Percentiles rank a stretch among this genome's conserved stretches.
Evolutionary conservation across 2,113 vertebrate genomes (phyloP).

Genomic region (Pseudopipra pipra): DNA sequence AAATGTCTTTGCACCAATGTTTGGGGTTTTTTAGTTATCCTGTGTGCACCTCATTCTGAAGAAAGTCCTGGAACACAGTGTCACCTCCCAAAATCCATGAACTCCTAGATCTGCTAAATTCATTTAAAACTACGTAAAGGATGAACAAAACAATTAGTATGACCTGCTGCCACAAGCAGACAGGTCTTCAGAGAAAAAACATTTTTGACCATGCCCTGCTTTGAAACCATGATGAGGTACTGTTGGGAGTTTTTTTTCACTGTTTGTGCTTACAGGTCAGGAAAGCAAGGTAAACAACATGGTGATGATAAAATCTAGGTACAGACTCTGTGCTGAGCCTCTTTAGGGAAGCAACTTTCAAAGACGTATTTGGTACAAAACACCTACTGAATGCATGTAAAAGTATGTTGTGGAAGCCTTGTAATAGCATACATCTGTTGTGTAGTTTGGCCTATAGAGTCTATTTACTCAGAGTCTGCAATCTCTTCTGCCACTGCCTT

Average conservation of each 20-base stretch:
- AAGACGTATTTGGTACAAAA: background rate
- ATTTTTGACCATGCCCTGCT: background rate
- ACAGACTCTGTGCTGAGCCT: fast-evolving
- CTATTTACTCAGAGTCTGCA: background rate
- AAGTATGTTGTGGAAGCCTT: background rate
- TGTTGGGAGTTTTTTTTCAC: background rate
- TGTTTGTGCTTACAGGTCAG: background rate
- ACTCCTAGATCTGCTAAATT: background rate
- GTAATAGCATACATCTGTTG: background rate
- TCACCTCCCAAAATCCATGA: background rate
- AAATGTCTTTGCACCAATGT: background rate
- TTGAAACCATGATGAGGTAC: background rate
- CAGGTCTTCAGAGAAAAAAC: background rate
- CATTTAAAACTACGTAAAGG: background rate
- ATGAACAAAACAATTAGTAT: background rate
- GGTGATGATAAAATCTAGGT: background rate
- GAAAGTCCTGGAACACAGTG: background rate
- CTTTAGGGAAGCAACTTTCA: background rate
- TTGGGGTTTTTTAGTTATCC: background rate
- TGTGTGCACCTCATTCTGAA: background rate
- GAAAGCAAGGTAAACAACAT: background rate
- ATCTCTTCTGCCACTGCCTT: background rate
- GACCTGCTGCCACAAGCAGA: background rate
- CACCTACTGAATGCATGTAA: background rate
- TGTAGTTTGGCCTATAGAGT: background rate